Conservation (phyloP, 2,113 vertebrate genomes). For the Megalops atlanticus region DNA sequence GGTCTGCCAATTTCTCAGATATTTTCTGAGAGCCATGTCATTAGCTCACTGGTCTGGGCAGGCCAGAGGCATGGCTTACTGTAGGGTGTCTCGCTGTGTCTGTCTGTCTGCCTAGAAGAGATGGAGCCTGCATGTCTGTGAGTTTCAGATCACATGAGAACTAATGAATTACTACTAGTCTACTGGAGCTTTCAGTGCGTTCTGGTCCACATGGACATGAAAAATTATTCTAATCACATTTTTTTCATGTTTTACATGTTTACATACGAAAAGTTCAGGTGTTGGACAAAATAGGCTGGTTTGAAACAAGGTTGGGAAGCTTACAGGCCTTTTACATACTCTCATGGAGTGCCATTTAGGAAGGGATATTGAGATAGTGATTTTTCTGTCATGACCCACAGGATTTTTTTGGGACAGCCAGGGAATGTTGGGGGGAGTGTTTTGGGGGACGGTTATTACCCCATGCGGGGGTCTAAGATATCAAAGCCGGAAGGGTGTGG, state of each 20-base stretch:
- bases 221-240: neutral
- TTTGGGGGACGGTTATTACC: slow-evolving; percentile 53
- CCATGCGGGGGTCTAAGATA: slow-evolving; percentile 76
- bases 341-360: slow-evolving; percentile 36
- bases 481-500: slow-evolving; percentile 67
- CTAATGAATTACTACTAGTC: neutral
- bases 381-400: slow-evolving; percentile 66
- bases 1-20: slow-evolving; percentile 63
- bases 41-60: slow-evolving; percentile 50
- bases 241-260: neutral
- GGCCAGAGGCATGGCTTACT: slow-evolving; percentile 49
- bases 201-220: neutral
- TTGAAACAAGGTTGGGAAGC: slow-evolving; percentile 5
- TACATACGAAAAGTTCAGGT: neutral
- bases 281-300: neutral
- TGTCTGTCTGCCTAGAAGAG: slow-evolving; percentile 35
- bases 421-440: slow-evolving; percentile 11
- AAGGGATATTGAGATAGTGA: slow-evolving; percentile 50
- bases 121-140: neutral
- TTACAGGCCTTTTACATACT: slow-evolving; percentile 42
- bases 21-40: slow-evolving; percentile 57
- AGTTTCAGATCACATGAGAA: neutral
- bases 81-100: slow-evolving; percentile 16
- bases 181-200: neutral
- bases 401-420: slow-evolving; percentile 55